Base-by-base conservation (phyloP, 2,113 vertebrate species). In the Micronycteris hirsuta region DNA sequence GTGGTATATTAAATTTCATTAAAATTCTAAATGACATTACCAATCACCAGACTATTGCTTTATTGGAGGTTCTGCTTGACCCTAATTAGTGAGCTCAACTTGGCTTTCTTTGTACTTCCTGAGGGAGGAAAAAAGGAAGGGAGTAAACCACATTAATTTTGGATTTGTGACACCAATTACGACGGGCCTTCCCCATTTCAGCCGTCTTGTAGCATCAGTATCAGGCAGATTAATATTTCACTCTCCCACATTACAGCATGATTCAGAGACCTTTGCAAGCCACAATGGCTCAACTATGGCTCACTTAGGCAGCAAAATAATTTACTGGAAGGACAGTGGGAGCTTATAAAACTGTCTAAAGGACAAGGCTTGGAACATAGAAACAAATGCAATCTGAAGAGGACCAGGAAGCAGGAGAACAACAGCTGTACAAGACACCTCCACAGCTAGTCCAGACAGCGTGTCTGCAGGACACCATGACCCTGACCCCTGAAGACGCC, bases 11-110 rank as follows among this genome's bases (percentile, higher is more conserved):
- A 65, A 71, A 92, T 87, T 78, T 96, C 73, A 94, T 96, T 95
- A 96, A 88, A 93, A 95, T 89, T 95, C 41, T 54, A 88, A 91
- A 94, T 86, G 77, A 43, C 38, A 73, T 94, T 93, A 93, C 67
- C 71, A 74, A 71, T 73, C 54, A 81, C 86, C 61, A 90, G 58
- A 96, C 58, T 84, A 90, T 90, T 95, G 52, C n/a, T 95, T 92
- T 13, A 61, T 31, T 93, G 87, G 74, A 95, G 58, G 49, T 84
- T 71, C 80, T 94, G 26, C 90, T 97, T 93, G 84, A 74, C 52
- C 56, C 38, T 90, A 84, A 91, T 95, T 94, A 96, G 41, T 54
- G 15, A 92, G 31, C 38, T 91, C 47, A 45, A 20, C 56, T 71
- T 93, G 41, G 22, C 65, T 96, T 96, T 96, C 83, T 95, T 77